Evolutionary conservation across 2,888 invertebrate genomes (phyloP).

Genomic region (Apodemia hepburni): DNA sequence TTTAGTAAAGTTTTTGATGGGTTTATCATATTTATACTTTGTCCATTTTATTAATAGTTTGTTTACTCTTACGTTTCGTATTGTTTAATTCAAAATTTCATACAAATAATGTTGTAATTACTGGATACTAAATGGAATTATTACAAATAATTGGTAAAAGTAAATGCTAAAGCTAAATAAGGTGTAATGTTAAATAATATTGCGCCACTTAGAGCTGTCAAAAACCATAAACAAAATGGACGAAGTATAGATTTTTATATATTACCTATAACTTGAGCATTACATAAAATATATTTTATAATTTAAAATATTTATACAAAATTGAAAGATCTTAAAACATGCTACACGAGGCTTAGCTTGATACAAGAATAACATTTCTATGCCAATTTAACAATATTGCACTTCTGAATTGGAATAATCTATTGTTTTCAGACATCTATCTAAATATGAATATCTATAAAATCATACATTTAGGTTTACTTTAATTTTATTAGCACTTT

Average conservation of each 20-base stretch:
- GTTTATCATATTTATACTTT: background rate
- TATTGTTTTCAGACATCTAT: background rate
- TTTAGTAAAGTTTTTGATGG: background rate
- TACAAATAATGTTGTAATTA: no score
- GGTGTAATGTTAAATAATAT: no score
- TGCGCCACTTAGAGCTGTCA: no score
- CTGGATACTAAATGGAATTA: no score
- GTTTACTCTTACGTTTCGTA: no score
- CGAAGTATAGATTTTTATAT: background rate
- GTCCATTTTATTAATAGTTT: no score
- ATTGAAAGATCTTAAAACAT: slow-evolving; percentile 1
- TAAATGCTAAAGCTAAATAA: no score
- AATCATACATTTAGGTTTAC: background rate
- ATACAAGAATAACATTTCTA: background rate
- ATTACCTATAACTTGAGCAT: background rate
- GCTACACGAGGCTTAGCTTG: background rate
- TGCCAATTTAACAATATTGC: background rate
- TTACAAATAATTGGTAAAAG: no score
- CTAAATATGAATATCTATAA: background rate
- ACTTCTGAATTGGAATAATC: background rate
- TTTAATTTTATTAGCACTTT: background rate
- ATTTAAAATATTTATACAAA: slow-evolving; percentile 2
- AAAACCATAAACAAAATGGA: no score
- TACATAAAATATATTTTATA: background rate
- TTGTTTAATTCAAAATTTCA: no score